phyloP scores from a whole-genome alignment of 2,888 invertebrate species.

The Himalopsyche kuldschensis region DNA sequence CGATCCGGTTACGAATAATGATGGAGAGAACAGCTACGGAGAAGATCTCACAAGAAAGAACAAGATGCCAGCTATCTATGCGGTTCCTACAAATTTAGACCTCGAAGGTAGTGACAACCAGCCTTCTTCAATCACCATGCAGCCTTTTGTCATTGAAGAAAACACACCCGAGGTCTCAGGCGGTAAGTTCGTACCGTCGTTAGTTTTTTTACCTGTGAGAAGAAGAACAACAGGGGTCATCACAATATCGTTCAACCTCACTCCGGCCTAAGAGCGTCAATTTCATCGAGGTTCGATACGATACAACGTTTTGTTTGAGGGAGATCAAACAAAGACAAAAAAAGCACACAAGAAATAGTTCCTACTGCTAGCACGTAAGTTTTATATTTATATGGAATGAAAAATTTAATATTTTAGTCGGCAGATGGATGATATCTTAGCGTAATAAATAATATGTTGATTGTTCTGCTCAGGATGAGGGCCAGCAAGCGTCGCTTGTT shows the following conservation, averaged over 20 bases:
- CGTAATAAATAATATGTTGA: constrained; percentile 1
- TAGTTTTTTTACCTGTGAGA: constrained; percentile 92
- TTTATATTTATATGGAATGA: constrained; percentile 39
- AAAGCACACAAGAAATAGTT: constrained; percentile 41
- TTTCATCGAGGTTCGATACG: background rate
- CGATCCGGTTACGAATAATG: constrained; percentile 14
- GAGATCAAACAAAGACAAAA: constrained; percentile 27
- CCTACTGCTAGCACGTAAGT: constrained; percentile 39
- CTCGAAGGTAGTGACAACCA: constrained; percentile 38
- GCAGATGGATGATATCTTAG: background rate
- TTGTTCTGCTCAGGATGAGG: constrained; percentile 17
- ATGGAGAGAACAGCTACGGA: constrained; percentile 29
- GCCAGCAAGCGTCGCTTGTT: constrained; percentile 28
- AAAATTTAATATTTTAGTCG: constrained; percentile 22
- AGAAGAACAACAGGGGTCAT: constrained; percentile 83
- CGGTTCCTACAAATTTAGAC: constrained; percentile 59
- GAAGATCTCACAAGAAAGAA: constrained; percentile 38
- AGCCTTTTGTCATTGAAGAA: constrained; percentile 86
- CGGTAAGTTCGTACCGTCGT: constrained; percentile 81
- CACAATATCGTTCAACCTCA: constrained; percentile 90
- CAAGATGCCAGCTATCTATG: constrained; percentile 64
- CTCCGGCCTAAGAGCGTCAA: constrained; percentile 72
- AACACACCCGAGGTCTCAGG: constrained; percentile 54
- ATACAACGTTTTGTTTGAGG: background rate
- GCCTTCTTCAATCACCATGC: constrained; percentile 76